Evolutionary conservation across 2,888 invertebrate species (phyloP).

Genomic region (Cosmorhoe ocellata): DNA sequence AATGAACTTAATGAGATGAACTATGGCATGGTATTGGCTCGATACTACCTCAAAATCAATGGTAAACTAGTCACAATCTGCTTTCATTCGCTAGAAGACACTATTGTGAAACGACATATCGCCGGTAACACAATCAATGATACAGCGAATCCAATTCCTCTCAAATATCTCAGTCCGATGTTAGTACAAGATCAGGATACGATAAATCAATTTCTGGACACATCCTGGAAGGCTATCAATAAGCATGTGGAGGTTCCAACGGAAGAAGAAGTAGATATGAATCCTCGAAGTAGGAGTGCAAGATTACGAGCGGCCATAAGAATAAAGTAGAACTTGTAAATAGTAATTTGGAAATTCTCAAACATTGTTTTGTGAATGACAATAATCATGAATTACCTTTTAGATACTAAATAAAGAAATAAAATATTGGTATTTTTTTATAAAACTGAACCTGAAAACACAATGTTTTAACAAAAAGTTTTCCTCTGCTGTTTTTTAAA

Average conservation of each 20-base stretch:
- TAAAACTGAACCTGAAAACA: too few species aligned
- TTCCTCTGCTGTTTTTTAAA: too few species aligned
- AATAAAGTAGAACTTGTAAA: conserved; percentile 68
- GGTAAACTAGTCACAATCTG: conserved; percentile 92
- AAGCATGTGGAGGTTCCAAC: conserved; percentile 91
- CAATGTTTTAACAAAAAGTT: too few species aligned
- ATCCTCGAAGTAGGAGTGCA: conserved; percentile 94
- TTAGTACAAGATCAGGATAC: conserved; percentile 83
- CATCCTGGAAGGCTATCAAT: conserved; percentile 89
- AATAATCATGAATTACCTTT: too few species aligned
- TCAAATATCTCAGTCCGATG: conserved; percentile 86
- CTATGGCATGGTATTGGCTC: conserved; percentile 91
- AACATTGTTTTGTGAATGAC: too few species aligned
- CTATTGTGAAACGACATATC: conserved; percentile 95
- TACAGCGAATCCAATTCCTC: conserved; percentile 86
- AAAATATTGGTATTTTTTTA: too few species aligned
- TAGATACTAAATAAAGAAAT: conserved; percentile 1
- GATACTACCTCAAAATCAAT: conserved; percentile 88
- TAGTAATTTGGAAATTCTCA: not conserved
- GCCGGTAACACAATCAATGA: conserved; percentile 89
- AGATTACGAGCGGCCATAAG: conserved; percentile 93
- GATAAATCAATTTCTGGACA: conserved; percentile 83
- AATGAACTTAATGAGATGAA: conserved; percentile 98
- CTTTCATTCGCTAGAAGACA: conserved; percentile 97
- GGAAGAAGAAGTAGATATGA: conserved; percentile 87